These are phyloP conservation scores for Hydrocynus forskahlii DNA, from an alignment of 2,797 vertebrate species.

Conservation along the genomic window DNA sequence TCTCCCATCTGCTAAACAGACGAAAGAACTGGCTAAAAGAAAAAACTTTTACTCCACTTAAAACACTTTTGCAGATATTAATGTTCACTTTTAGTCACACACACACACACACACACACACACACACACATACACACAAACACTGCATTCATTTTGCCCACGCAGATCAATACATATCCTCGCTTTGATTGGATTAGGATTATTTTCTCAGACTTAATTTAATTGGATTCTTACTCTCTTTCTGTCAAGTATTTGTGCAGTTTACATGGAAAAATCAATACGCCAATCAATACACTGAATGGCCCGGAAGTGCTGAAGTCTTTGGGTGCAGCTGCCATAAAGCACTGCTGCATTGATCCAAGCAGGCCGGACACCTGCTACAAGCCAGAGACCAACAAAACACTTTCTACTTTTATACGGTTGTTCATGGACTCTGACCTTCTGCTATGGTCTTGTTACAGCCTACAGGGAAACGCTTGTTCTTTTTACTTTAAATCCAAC, in stretches of 20 bases:
- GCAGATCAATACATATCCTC: slow-evolving; percentile 73
- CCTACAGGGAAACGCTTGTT: background rate
- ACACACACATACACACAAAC: background rate
- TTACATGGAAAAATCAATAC: slow-evolving; percentile 78
- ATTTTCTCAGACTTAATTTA: slow-evolving; percentile 73
- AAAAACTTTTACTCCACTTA: background rate
- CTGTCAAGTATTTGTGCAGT: slow-evolving; percentile 60
- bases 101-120: too few relatives aligned
- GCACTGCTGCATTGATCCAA: slow-evolving; percentile 41
- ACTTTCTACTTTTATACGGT: slow-evolving; percentile 21
- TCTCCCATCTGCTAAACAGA: background rate
- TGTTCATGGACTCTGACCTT: slow-evolving; percentile 10
- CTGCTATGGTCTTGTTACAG: background rate
- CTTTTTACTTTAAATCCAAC: too few relatives aligned
- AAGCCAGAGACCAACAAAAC: background rate
- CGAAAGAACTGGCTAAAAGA: too few relatives aligned
- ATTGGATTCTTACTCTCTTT: slow-evolving; percentile 79
- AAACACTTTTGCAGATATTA: background rate
- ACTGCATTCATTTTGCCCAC: slow-evolving; percentile 73
- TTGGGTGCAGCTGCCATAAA: slow-evolving; percentile 46
- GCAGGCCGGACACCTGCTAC: slow-evolving; percentile 59
- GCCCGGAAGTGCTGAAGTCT: slow-evolving; percentile 57
- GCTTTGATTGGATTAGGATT: slow-evolving; percentile 77
- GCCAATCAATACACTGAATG: slow-evolving; percentile 71
- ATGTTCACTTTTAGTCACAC: background rate